phyloP scores from a whole-genome alignment of 2,113 vertebrate species.

The Pelobates fuscus region DNA sequence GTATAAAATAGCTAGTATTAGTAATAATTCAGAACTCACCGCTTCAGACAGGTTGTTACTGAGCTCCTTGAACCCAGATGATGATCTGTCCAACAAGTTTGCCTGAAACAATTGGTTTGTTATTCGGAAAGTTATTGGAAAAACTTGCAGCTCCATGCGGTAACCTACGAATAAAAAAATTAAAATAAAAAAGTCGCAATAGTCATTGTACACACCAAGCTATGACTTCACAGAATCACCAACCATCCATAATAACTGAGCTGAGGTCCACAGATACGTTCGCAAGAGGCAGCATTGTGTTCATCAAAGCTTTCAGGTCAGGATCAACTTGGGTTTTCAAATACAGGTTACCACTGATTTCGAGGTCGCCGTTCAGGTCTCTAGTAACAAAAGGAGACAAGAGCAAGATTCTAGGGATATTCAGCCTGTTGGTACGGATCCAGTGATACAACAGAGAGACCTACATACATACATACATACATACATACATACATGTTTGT shows the following conservation, averaged over 20 bases:
- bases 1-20: too few species aligned
- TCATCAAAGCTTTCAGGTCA: background rate
- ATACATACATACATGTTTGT: too few species aligned
- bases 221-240: slow-evolving; percentile 5
- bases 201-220: too few species aligned
- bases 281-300: slow-evolving; percentile 28
- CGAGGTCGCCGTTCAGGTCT: background rate
- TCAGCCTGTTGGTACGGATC: too few species aligned
- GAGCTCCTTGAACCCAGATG: slow-evolving; percentile 41
- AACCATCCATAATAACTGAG: slow-evolving; percentile 52
- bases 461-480: too few species aligned
- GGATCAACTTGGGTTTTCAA: background rate
- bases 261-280: slow-evolving; percentile 29
- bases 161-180: slow-evolving; percentile 35
- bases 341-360: slow-evolving; percentile 47
- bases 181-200: background rate
- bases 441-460: too few species aligned
- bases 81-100: slow-evolving; percentile 31
- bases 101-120: slow-evolving; percentile 48
- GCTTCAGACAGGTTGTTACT: background rate
- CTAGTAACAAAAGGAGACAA: slow-evolving; percentile 31
- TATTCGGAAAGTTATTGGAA: slow-evolving; percentile 52
- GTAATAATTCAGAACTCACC: too few species aligned
- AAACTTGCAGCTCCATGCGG: slow-evolving; percentile 35
- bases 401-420: background rate